phyloP scores from a whole-genome alignment of 2,113 vertebrate genomes.

The Candoia aspera region DNA sequence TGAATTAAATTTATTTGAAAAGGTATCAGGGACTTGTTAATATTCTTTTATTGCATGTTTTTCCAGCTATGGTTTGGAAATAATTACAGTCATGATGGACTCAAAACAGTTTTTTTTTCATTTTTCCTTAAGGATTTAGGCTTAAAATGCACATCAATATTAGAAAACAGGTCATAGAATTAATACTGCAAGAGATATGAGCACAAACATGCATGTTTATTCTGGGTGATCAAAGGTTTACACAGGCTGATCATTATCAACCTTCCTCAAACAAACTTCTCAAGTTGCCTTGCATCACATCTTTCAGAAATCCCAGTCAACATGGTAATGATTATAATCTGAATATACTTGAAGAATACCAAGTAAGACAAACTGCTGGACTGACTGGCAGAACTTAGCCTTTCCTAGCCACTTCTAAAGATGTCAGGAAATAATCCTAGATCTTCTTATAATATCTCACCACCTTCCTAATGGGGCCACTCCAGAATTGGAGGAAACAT shows the following conservation, averaged over 20 bases:
- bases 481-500: neutral
- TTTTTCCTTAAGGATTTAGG: neutral
- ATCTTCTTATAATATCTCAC: neutral
- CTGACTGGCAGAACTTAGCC: neutral
- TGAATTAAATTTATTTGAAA: neutral
- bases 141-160: neutral
- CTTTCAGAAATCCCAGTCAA: neutral
- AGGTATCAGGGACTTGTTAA: neutral
- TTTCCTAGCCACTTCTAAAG: neutral
- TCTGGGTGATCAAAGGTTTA: neutral
- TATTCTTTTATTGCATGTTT: slow-evolving; percentile 1
- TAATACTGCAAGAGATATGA: neutral
- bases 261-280: neutral
- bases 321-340: neutral
- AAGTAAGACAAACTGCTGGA: neutral
- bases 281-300: neutral
- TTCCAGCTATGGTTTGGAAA: neutral
- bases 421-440: neutral
- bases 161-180: neutral
- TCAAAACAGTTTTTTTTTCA: neutral
- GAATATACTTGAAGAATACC: neutral
- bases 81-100: neutral
- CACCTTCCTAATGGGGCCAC: neutral
- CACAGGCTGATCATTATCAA: neutral
- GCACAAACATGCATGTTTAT: neutral